Percentiles rank a stretch among this genome's conserved stretches.
Evolutionary conservation across 1,140 invertebrate species (phyloP).

Genomic region (Anastrepha ludens): DNA sequence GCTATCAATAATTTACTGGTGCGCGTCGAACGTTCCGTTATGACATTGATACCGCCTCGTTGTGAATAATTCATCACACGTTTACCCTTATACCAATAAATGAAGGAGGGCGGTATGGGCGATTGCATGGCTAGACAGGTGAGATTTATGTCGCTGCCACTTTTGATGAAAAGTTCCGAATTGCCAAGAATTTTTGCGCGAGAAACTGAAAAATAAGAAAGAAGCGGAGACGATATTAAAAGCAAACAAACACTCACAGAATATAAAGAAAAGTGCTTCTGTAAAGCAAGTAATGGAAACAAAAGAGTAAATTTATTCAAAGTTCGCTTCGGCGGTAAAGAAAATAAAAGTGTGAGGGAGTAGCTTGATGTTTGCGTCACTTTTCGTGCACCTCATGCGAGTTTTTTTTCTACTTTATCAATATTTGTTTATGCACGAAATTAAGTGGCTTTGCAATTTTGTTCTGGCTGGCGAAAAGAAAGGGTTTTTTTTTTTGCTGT

Average conservation of each 20-base stretch:
- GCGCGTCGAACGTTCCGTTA: slow-evolving; percentile 89
- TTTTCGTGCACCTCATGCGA: not conserved
- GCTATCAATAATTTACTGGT: slow-evolving; percentile 89
- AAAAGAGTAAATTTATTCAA: not conserved
- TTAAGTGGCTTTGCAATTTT: not conserved
- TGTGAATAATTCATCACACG: slow-evolving; percentile 93
- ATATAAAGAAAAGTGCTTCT: not conserved
- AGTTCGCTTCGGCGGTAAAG: not conserved
- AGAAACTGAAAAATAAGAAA: slow-evolving; percentile 80
- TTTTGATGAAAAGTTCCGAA: slow-evolving; percentile 89
- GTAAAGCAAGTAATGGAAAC: not conserved
- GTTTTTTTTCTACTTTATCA: not conserved
- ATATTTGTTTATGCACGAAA: not conserved
- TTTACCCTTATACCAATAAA: slow-evolving; percentile 93
- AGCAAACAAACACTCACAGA: slow-evolving; percentile 26
- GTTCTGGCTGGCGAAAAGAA: not conserved
- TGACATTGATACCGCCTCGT: slow-evolving; percentile 88
- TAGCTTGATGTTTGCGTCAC: not conserved
- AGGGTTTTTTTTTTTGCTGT: not conserved
- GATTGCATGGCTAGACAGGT: slow-evolving; percentile 90
- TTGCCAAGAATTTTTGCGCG: slow-evolving; percentile 91
- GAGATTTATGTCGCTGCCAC: slow-evolving; percentile 92
- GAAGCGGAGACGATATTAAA: slow-evolving; percentile 60
- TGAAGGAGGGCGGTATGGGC: slow-evolving; percentile 90
- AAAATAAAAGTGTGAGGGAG: not conserved